phyloP scores from a whole-genome alignment of 1,140 invertebrate species.

The Ridgeia piscesae region DNA sequence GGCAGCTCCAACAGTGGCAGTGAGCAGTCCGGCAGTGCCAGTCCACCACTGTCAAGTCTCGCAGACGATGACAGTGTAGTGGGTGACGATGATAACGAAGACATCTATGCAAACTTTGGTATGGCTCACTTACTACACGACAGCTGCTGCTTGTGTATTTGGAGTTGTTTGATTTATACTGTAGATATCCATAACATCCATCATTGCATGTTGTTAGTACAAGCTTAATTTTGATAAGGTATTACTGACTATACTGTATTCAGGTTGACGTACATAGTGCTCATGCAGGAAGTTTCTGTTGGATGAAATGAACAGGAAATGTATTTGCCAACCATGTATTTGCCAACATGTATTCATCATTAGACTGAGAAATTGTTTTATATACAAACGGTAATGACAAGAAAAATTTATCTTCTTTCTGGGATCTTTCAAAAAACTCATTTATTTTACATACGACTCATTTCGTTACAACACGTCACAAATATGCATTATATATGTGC shows the following conservation, averaged over 20 bases:
- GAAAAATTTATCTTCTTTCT: too few species aligned
- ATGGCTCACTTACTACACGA: neutral
- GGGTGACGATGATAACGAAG: neutral
- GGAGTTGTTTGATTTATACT: slow-evolving; percentile 15
- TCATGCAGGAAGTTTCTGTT: too few species aligned
- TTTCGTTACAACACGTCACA: too few species aligned
- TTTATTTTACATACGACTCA: too few species aligned
- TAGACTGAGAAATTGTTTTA: neutral
- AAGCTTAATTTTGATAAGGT: neutral
- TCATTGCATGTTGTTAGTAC: too few species aligned
- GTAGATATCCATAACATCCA: neutral
- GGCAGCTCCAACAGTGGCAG: slow-evolving; percentile 36
- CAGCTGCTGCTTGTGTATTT: slow-evolving; percentile 26
- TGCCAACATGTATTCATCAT: neutral
- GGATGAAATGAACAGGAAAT: too few species aligned
- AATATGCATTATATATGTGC: neutral
- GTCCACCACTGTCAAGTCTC: slow-evolving; percentile 26
- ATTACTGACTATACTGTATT: too few species aligned
- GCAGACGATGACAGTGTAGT: neutral
- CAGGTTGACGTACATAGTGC: too few species aligned
- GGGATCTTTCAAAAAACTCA: too few species aligned
- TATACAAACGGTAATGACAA: neutral
- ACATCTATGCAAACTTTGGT: slow-evolving; percentile 16
- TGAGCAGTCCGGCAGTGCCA: slow-evolving; percentile 24
- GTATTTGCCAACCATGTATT: too few species aligned